These are phyloP conservation scores for Condylura cristata DNA, from an alignment of 2,113 vertebrate genomes.

Conservation along the genomic window DNA sequence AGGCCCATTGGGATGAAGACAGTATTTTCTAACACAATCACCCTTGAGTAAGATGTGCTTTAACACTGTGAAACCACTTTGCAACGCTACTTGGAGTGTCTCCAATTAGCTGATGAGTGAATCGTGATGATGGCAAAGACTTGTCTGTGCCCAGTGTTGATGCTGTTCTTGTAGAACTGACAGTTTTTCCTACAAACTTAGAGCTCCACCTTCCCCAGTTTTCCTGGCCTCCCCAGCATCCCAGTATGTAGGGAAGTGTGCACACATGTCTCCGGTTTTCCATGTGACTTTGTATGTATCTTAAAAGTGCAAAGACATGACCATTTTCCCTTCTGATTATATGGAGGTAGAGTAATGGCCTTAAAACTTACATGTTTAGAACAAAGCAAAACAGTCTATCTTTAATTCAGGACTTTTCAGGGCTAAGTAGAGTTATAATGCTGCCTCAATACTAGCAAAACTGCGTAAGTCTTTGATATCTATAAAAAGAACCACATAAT, in stretches of 20 bases:
- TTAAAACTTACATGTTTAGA: background rate
- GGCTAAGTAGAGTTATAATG: constrained; percentile 32
- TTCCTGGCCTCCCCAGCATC: background rate
- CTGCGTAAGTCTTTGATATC: background rate
- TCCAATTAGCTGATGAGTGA: background rate
- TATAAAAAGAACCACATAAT: background rate
- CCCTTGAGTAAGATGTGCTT: background rate
- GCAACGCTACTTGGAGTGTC: background rate
- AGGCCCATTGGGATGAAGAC: accelerated
- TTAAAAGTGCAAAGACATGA: background rate
- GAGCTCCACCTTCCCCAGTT: background rate
- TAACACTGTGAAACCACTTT: background rate
- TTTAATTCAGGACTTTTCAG: constrained; percentile 51
- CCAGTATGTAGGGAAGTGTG: background rate
- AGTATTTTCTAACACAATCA: background rate
- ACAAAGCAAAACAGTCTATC: background rate
- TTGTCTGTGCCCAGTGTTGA: background rate
- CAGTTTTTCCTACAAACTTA: background rate
- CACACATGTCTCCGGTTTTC: background rate
- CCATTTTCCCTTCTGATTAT: background rate
- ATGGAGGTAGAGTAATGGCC: background rate
- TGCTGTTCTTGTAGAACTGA: background rate
- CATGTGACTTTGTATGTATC: background rate
- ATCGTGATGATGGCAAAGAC: background rate
- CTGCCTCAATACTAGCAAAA: constrained; percentile 48